Evolutionary conservation across 2,113 vertebrate genomes (phyloP), one percentile per base, ranked within the genome.

Genomic region (Lepus americanus): DNA sequence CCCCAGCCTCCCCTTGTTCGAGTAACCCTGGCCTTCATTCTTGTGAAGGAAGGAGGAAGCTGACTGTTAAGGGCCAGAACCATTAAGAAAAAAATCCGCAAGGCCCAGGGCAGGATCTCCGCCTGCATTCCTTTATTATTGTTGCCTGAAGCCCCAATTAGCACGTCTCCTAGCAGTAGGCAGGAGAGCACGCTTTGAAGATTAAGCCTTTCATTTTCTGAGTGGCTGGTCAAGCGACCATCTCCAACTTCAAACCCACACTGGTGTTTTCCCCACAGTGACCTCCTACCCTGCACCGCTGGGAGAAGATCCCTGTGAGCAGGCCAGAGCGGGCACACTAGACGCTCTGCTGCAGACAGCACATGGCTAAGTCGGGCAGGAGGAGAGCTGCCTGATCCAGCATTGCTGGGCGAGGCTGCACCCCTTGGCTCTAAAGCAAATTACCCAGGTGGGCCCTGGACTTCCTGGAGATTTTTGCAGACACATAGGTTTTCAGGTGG

Each of bases 51-150:
- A 97, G 94, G 85, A 97, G 96, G 92, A 98, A 98, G 97, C 96
- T 96, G 97, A 98, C 96, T 69, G 6, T 44, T 73, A 96, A 77
- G 86, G 97, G 90, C 94, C 80, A 92, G 87, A 95, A 97, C 83
- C 96, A 92, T 94, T 79, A 36, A 95, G 95, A 80, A 96, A 97
- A 95, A 95, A 63, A 59, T 14, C 55, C 14, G 19, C 96, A 97
- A 98, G 97, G 94, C 87, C 96, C 87, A n/a, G 94, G 95, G 98
- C 96, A 98, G 97, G 97, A 97, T 96, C 88, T 81, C 44, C 77
- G 95, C 91, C 53, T 2, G 19, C 4, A 29, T n/a, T 39, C 51
- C 33, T 77, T 72, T 59, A 29, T 63, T 64, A 66, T 27, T 72
- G 59, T 2, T n/a, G 33, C 53, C 55, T 13, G 7, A 33, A 31